Evolutionary conservation across 2,888 invertebrate species (phyloP).

Genomic region (Eupithecia exiguata): DNA sequence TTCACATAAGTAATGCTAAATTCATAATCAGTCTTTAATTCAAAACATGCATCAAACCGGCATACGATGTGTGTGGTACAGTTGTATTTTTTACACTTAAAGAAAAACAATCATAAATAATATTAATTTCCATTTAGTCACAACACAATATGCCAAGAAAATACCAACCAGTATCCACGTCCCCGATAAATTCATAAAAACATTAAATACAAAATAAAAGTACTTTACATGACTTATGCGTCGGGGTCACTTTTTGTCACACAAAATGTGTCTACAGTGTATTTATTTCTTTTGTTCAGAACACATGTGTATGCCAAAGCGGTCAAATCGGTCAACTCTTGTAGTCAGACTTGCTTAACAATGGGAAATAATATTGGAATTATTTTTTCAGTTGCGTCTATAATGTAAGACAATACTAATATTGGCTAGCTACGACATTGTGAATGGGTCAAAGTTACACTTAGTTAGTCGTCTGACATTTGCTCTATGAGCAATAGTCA

Average conservation of each 20-base stretch:
- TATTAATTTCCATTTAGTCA: slow-evolving; percentile 12
- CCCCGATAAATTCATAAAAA: slow-evolving; percentile 17
- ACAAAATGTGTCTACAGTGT: slow-evolving; percentile 34
- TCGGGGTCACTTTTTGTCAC: slow-evolving; percentile 58
- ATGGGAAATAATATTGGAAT: slow-evolving; percentile 51
- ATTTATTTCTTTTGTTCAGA: slow-evolving; percentile 47
- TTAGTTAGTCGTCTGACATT: neutral
- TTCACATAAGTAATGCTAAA: too few relatives aligned
- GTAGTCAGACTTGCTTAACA: slow-evolving; percentile 44
- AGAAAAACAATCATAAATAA: slow-evolving; percentile 3
- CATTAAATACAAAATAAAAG: slow-evolving; percentile 31
- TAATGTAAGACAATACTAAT: slow-evolving; percentile 62
- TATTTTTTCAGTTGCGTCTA: slow-evolving; percentile 67
- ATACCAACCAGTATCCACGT: slow-evolving; percentile 20
- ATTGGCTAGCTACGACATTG: slow-evolving; percentile 58
- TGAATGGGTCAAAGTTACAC: slow-evolving; percentile 40
- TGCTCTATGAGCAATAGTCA: neutral
- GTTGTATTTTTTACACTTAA: neutral
- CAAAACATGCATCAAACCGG: neutral
- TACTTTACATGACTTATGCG: slow-evolving; percentile 31
- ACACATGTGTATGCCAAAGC: slow-evolving; percentile 64
- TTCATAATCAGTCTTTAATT: too few relatives aligned
- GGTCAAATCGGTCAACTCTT: slow-evolving; percentile 72
- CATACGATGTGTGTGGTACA: neutral
- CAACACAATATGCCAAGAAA: slow-evolving; percentile 37